These are phyloP conservation scores for Otolemur garnettii DNA, from an alignment of 2,113 vertebrate species.

Conservation along the genomic window DNA sequence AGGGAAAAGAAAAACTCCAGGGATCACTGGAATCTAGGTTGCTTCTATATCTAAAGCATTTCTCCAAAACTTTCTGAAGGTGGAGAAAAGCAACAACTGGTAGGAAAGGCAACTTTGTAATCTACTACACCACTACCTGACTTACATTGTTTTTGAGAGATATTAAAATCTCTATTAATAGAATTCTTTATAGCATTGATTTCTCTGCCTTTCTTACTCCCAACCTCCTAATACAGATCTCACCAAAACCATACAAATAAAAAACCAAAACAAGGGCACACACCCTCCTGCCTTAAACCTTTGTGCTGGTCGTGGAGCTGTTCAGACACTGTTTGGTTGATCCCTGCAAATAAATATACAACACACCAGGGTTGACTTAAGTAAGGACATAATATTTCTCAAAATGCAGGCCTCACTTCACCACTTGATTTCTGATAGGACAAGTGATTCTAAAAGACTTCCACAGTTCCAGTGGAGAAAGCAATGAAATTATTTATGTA, in stretches of 20 bases:
- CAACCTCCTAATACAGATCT: neutral
- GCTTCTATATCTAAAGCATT: neutral
- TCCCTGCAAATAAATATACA: neutral
- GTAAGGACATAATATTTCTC: constrained; percentile 4
- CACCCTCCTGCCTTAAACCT: neutral
- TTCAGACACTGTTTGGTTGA: neutral
- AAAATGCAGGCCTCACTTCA: neutral
- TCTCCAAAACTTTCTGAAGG: neutral
- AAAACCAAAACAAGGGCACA: neutral
- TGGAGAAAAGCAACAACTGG: neutral
- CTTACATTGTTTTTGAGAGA: neutral
- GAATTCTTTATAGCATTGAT: neutral
- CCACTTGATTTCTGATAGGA: neutral
- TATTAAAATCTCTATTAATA: constrained; percentile 28
- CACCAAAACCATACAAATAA: neutral
- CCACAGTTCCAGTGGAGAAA: constrained; percentile 1
- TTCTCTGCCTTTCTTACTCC: neutral
- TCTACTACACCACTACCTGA: neutral
- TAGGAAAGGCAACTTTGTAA: constrained; percentile 31
- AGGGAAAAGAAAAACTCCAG: neutral
- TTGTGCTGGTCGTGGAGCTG: neutral
- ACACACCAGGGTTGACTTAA: neutral
- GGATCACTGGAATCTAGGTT: neutral
- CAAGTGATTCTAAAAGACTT: neutral
- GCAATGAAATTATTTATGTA: neutral